Evolutionary conservation across 53 echinoderm and acorn worm species (phyloP), one percentile per base, ranked within the genome.

Genomic region (Crossaster papposus): DNA sequence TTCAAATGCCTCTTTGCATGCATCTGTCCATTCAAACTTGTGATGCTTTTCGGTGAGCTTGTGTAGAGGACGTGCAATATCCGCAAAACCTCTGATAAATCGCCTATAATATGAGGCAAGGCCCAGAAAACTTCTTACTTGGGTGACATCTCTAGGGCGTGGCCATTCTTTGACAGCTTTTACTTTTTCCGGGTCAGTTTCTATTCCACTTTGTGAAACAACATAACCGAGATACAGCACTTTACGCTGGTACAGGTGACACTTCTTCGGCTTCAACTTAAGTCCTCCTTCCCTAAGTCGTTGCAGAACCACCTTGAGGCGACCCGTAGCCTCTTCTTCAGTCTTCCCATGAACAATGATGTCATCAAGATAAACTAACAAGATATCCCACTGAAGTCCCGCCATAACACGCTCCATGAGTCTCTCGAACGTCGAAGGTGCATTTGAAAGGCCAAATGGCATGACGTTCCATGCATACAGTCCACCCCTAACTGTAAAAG

Each of bases 301-400:
- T 34, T 63, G 50, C 23, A 92, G 76, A 5, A 80, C 85, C 32
- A 22, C 63, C 24, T 64, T 20, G 14, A 94, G 79, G 1, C 92
- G 68, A 2, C 35, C 6, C 11, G 84, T 64, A 38, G 84, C 92
- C 17, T 94, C 90, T 0, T 75, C 78, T 0, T 89, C 75, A 0
- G 87, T 89, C n/a, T 85, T 80, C 1, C 82, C 95, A 83, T 72
- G 84, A 8, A 94, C 85, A 8, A 92, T 90, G 1, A 90, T 82
- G 63, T 96, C 94, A 51, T 96, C 94, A 0, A 96, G 80, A 36
- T 96, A 96, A 2, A 96, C 35, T 0, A 96, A 28, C 0, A 89
- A 33, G 29, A 72, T 91, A 6, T 96, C 83, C 96, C 94, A 96
- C 51, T 96, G 96, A 0, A 96, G 70, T 0, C 96, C 96, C 9